Conservation (phyloP, 2,113 vertebrate genomes). For the Mastomys natalensis region DNA sequence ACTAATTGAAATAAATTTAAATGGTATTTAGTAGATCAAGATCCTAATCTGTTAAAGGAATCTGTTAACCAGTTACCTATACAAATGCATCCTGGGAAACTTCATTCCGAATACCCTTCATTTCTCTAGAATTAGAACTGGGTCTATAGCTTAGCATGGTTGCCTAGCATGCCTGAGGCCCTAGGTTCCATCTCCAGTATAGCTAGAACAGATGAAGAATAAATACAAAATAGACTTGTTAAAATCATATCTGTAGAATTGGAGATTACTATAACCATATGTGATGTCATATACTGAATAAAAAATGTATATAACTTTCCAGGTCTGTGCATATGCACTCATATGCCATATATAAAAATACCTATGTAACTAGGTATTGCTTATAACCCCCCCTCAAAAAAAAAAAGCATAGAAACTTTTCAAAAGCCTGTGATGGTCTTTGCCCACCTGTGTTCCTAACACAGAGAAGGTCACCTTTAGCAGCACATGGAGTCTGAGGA, state of each 20-base stretch:
- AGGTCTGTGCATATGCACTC: neutral
- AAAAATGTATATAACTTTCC: neutral
- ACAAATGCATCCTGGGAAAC: neutral
- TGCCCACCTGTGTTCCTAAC: neutral
- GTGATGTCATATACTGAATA: slow-evolving; percentile 32
- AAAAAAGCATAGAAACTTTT: neutral
- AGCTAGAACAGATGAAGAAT: neutral
- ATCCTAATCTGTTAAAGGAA: neutral
- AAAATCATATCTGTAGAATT: neutral
- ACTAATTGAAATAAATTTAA: slow-evolving; percentile 37
- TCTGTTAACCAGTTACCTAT: neutral
- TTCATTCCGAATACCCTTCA: neutral
- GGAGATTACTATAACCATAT: slow-evolving; percentile 40
- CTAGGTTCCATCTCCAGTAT: neutral
- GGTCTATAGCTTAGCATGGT: neutral
- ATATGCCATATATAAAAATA: neutral
- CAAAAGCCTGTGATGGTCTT: neutral
- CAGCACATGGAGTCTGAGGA: too few species aligned
- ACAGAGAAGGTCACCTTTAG: neutral
- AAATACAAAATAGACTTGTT: neutral
- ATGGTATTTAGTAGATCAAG: neutral
- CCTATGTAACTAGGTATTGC: neutral
- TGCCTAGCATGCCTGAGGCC: neutral
- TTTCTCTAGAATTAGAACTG: slow-evolving; percentile 10
- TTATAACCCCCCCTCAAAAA: neutral